A percentile compares a stretch with the other conserved stretches of the same genome.
Evolutionary conservation across 92 coral and sea anemone species (phyloP).

Genomic region (Umimayanthus chanpuru): DNA sequence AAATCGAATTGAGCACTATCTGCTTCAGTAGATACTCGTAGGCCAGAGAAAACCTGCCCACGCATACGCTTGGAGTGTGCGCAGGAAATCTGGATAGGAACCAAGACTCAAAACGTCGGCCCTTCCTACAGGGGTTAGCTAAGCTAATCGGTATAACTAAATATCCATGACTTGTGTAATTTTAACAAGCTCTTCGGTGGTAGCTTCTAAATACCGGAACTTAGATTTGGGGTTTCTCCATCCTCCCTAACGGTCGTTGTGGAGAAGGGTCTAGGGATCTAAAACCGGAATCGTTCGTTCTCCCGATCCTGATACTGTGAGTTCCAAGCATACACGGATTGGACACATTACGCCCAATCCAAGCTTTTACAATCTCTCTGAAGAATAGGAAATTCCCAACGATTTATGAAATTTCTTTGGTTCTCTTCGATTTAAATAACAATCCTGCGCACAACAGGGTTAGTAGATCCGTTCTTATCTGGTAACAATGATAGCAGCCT

Average conservation of each 20-base stretch:
- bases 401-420: not conserved
- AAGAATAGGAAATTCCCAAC: not conserved
- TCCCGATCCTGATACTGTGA: slow-evolving; percentile 40
- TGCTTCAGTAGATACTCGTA: no score
- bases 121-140: no score
- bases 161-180: no score
- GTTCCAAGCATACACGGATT: slow-evolving; percentile 32
- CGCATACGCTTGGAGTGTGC: no score
- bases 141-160: no score
- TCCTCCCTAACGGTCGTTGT: slow-evolving; percentile 28
- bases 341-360: not conserved
- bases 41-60: no score
- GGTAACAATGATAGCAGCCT: not conserved
- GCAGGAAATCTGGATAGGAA: no score
- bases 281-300: slow-evolving; percentile 27
- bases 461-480: not conserved
- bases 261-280: slow-evolving; percentile 14
- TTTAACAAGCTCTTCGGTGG: no score
- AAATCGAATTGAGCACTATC: no score
- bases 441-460: not conserved
- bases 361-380: not conserved
- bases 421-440: not conserved
- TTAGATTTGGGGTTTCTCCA: slow-evolving; percentile 41
- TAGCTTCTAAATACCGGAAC: slow-evolving; percentile 1
- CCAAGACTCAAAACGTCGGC: no score